These are phyloP conservation scores for Neodiprion lecontei DNA, from an alignment of 1,140 invertebrate genomes.

Conservation along the genomic window DNA sequence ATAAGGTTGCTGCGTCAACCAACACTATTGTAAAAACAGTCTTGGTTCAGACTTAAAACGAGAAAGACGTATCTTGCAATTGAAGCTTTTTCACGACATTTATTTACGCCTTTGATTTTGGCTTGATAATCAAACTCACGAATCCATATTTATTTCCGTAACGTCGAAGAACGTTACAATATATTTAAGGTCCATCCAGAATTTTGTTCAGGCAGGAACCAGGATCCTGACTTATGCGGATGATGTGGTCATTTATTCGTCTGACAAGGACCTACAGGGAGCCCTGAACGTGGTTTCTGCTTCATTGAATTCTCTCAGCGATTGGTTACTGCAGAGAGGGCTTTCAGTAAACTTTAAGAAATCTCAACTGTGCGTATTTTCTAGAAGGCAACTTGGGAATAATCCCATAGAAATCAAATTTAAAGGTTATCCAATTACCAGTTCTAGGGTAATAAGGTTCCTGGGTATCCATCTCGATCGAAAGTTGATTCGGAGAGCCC, in stretches of 20 bases:
- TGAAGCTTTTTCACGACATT: too few relatives aligned
- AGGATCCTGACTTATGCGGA: constrained; percentile 23
- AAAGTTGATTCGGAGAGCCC: constrained; percentile 5
- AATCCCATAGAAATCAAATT: background rate
- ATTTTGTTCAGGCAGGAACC: background rate
- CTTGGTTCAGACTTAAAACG: too few relatives aligned
- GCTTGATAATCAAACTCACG: too few relatives aligned
- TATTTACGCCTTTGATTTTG: too few relatives aligned
- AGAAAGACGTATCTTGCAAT: too few relatives aligned
- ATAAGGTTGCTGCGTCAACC: too few relatives aligned
- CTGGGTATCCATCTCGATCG: background rate
- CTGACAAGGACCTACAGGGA: background rate
- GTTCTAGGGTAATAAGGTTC: background rate
- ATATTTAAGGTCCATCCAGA: constrained; percentile 13
- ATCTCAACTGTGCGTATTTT: background rate
- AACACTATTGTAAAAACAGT: too few relatives aligned
- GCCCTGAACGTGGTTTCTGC: background rate
- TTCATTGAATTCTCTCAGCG: background rate
- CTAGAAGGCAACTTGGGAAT: background rate
- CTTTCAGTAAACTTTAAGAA: background rate
- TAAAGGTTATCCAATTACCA: background rate
- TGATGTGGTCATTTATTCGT: constrained; percentile 8
- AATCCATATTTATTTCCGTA: too few relatives aligned
- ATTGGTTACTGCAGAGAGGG: background rate
- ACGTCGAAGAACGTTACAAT: background rate